Evolutionary conservation across 2,113 vertebrate species (phyloP), one percentile per base, ranked within the genome.

Genomic region (Colaptes auratus): DNA sequence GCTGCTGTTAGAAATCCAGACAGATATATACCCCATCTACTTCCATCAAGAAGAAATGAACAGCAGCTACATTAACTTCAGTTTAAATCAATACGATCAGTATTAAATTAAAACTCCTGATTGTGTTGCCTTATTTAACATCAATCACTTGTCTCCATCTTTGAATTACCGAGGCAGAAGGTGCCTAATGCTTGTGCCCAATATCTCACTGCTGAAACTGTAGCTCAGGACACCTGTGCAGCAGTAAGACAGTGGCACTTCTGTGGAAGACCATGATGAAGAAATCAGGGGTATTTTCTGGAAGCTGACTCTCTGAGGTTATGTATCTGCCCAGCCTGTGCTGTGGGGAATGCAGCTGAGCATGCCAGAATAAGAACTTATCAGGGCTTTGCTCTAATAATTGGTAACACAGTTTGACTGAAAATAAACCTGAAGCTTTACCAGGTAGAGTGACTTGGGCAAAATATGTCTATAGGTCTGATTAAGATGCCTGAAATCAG

Each of bases 401-500:
- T 58, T 86, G 65, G 42, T 63, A 31, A 15, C 23, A 52, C 12
- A 61, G 17, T 20, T 12, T 39, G 35, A 36, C 64, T 35, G 7
- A 81, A 95, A 90, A 72, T 33, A 77, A 92, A 74, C 56, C 42
- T 46, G 11, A 63, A 85, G 53, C 42, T 73, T 67, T 71, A 71
- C 64, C 87, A 87, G 31, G 35, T 25, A 61, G 17, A 88, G 24
- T 27, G 42, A 77, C 56, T 92, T 50, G 24, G 42, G 55, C 44
- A 79, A 90, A 78, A 46, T 42, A 48, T 64, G 73, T 79, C 55
- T 72, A 23, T 44, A 53, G 42, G 11, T 21, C 46, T 71, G 60
- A 77, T 31, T 67, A 83, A 78, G 60, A 31, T 56, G 60, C 33
- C 18, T 75, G 91, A 71, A 92, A 96, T 91, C 93, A 95, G 70